Conservation (phyloP, 2,888 invertebrate genomes). For the Apamea crenata region DNA sequence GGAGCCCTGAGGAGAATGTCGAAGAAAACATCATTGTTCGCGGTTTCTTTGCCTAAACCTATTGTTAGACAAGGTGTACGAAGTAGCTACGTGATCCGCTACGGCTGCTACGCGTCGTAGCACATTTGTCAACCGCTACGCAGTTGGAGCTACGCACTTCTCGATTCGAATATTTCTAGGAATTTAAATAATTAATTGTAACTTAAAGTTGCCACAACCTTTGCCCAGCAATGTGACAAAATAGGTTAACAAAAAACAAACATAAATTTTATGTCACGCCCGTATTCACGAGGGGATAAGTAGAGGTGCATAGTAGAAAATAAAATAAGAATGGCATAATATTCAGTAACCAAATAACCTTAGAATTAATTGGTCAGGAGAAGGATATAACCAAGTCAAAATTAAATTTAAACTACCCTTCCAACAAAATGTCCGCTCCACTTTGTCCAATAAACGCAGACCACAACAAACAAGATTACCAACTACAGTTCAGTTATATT, state of each 20-base stretch:
- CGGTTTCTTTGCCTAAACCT: conserved; percentile 16
- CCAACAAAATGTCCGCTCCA: neutral
- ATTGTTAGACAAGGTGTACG: conserved; percentile 45
- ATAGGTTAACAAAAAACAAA: too few relatives aligned
- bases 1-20: conserved; percentile 9
- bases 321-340: neutral
- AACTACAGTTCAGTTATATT: conserved; percentile 16
- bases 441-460: conserved; percentile 28
- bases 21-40: conserved; percentile 46
- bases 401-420: conserved; percentile 13
- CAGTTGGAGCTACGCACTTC: conserved; percentile 17
- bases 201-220: too few relatives aligned
- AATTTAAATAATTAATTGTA: neutral
- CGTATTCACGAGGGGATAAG: neutral
- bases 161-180: neutral
- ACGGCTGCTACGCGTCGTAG: conserved; percentile 46
- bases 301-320: neutral
- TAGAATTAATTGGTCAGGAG: neutral
- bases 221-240: too few relatives aligned
- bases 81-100: conserved; percentile 37
- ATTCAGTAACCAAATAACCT: neutral
- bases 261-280: neutral
- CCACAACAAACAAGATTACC: conserved; percentile 42
- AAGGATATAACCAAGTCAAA: neutral
- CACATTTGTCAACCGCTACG: conserved; percentile 25